A percentile compares a stretch with the other conserved stretches of the same genome.
These are phyloP conservation scores for Scolopax bukidnonensis DNA, from an alignment of 2,797 vertebrate species.

Conservation along the genomic window DNA sequence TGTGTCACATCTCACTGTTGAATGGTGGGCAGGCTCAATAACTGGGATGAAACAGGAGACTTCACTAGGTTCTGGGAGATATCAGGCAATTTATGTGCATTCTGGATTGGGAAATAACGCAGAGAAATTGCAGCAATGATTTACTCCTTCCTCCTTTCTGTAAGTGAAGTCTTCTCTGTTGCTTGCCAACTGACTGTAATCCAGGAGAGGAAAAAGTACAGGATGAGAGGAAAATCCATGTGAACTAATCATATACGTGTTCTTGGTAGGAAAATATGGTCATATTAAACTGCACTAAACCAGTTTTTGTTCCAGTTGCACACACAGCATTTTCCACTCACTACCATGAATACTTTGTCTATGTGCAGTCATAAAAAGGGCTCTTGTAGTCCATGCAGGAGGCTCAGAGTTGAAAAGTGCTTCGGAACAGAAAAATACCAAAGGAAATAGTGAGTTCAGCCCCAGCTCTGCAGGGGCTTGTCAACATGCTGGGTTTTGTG, in stretches of 20 bases:
- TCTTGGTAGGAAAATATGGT: slow-evolving; percentile 8
- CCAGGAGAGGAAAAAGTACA: neutral
- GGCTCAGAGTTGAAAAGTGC: slow-evolving; percentile 17
- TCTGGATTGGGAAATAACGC: neutral
- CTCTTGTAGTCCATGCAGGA: slow-evolving; percentile 18
- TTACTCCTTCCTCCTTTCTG: neutral
- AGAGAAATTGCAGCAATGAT: neutral
- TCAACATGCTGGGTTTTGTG: neutral
- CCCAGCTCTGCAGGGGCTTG: neutral
- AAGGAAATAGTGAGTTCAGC: neutral
- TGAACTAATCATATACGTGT: neutral
- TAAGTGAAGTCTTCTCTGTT: neutral
- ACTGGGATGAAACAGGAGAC: neutral
- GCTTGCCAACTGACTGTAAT: neutral
- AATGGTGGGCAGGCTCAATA: neutral
- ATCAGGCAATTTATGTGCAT: neutral
- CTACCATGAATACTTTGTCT: slow-evolving; percentile 21
- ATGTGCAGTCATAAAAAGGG: neutral
- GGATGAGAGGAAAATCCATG: neutral
- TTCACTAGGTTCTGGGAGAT: neutral
- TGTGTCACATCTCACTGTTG: neutral
- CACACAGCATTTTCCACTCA: slow-evolving; percentile 30
- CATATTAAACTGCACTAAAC: slow-evolving; percentile 5
- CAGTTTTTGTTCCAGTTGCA: slow-evolving; percentile 31
- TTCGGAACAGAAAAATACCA: neutral